phyloP scores from a whole-genome alignment of 2,113 vertebrate species.

The Calonectris borealis region DNA sequence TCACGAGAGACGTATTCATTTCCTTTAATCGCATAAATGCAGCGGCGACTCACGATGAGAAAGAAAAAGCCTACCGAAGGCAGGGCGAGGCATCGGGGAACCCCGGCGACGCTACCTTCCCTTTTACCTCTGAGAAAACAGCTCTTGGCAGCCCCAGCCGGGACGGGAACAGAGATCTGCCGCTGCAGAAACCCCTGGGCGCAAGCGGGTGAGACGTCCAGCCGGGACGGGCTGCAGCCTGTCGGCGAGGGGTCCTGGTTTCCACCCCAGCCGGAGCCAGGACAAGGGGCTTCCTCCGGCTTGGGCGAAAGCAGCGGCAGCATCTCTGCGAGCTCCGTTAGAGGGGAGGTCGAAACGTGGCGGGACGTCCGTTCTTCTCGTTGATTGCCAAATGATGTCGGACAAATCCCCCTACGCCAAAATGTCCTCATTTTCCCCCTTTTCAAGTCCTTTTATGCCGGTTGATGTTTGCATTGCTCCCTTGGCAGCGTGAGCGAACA shows the following conservation, averaged over 20 bases:
- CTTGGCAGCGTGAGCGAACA: background rate
- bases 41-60: background rate
- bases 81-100: background rate
- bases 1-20: background rate
- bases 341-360: background rate
- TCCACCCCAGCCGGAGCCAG: no score
- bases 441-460: background rate
- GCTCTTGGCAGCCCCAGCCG: background rate
- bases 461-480: background rate
- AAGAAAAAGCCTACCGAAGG: background rate
- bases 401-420: background rate
- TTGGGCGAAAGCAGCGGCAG: background rate
- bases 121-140: background rate
- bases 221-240: background rate
- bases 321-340: no score
- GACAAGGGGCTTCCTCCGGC: background rate
- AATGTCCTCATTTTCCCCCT: background rate
- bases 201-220: background rate
- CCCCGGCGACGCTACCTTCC: background rate
- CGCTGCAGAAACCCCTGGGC: background rate
- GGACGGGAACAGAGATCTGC: background rate
- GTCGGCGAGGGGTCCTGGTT: background rate
- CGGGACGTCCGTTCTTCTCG: accelerated
- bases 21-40: background rate
- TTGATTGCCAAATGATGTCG: no score